Percentiles rank a stretch among this genome's conserved stretches.
Conservation (phyloP, 1,140 invertebrate genomes). For the Aleiodes sp. region DNA sequence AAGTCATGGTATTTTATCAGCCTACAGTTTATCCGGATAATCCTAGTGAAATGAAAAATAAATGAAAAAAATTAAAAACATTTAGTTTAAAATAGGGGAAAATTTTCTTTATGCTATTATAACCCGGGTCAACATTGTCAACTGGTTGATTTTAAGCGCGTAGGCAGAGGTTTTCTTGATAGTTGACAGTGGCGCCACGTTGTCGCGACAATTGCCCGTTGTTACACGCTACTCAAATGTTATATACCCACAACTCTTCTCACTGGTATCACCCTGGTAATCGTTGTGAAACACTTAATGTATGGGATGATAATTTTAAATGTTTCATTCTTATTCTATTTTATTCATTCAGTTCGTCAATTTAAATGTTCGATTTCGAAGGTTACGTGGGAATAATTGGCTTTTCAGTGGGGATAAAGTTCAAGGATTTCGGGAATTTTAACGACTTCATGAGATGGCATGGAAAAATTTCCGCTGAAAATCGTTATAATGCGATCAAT, state of each 20-base stretch:
- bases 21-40: slow-evolving; percentile 18
- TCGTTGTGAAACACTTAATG: not conserved
- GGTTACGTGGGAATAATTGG: too few species aligned
- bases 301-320: too few species aligned
- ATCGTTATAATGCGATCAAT: too few species aligned
- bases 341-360: too few species aligned
- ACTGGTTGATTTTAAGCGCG: not conserved
- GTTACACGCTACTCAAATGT: slow-evolving; percentile 31
- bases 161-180: slow-evolving; percentile 47
- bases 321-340: too few species aligned
- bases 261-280: not conserved
- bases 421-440: too few species aligned
- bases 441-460: too few species aligned
- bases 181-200: slow-evolving; percentile 39
- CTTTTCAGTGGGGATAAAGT: too few species aligned
- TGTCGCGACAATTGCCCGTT: slow-evolving; percentile 33
- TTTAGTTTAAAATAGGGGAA: not conserved
- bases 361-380: too few species aligned
- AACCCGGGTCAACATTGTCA: slow-evolving; percentile 14
- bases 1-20: slow-evolving; percentile 15
- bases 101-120: not conserved
- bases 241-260: slow-evolving; percentile 8
- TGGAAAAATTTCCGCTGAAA: too few species aligned
- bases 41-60: not conserved
- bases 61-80: too few species aligned